Percentiles rank a stretch among this genome's conserved stretches.
These are phyloP conservation scores for Lichenostomus cassidix DNA, from an alignment of 2,113 vertebrate species.

Conservation along the genomic window DNA sequence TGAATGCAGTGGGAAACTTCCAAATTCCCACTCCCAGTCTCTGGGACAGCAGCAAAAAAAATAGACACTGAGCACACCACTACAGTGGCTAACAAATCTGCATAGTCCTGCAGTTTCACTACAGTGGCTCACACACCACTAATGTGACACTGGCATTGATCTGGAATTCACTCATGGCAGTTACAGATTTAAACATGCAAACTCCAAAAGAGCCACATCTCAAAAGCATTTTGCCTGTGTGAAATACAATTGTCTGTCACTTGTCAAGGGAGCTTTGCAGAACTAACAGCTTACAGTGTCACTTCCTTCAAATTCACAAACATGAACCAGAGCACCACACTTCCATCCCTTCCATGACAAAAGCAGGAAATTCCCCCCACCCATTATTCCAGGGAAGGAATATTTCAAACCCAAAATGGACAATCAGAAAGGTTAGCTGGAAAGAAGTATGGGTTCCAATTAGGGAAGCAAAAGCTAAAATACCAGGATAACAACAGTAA, in stretches of 20 bases:
- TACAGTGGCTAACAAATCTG: neutral
- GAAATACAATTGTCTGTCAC: neutral
- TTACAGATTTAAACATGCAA: neutral
- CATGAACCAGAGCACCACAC: neutral
- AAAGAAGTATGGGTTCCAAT: neutral
- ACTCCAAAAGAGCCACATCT: neutral
- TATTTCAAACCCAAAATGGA: neutral
- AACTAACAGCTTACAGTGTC: neutral
- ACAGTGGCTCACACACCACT: neutral
- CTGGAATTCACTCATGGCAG: neutral
- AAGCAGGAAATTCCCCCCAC: neutral
- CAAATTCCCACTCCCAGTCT: conserved; percentile 18
- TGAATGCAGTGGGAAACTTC: conserved; percentile 36
- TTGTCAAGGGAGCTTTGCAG: neutral
- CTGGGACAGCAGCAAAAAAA: neutral
- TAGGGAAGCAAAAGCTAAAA: neutral
- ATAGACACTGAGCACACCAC: neutral
- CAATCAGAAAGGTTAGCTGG: neutral
- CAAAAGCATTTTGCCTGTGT: neutral
- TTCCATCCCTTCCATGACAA: neutral
- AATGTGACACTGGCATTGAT: neutral
- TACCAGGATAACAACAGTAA: neutral
- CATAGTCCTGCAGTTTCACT: neutral
- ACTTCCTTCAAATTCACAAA: conserved; percentile 21
- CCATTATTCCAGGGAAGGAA: neutral